Evolutionary conservation across 2,113 vertebrate genomes (phyloP), one percentile per base, ranked within the genome.

Genomic region (Nyctibius bracteatus): DNA sequence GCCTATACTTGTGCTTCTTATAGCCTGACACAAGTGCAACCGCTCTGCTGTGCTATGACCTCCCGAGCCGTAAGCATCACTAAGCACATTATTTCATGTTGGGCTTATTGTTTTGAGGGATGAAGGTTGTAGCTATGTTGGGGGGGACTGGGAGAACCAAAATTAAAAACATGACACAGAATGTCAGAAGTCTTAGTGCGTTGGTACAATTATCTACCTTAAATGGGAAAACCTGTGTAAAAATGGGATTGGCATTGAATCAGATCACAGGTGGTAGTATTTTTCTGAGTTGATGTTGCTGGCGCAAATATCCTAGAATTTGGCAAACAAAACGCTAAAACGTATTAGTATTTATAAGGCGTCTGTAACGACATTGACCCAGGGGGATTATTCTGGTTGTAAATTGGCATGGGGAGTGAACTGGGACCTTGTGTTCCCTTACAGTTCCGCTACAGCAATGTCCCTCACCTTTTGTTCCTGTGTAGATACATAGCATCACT

Each of bases 21-120:
- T 3, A 52, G 8, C 10, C 31, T 72, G 35, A 37, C 22, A 5
- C 33, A 85, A 47, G 39, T n/a, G 17, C 11, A 63, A 31, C 31
- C 0, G 3, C 27, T 24, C 46, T 68, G 27, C 33, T 1, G 2
- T 43, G 23, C 43, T 44, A 4, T 46, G 17, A 37, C 35, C 10
- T 90, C 27, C 44, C 70, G 33, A 93, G 17, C 27, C 72, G 9
- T 28, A 41, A 61, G 12, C 22, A 73, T 49, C 46, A 27, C 6
- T 88, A 37, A 77, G 33, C 24, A 57, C 1, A 31, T 75, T 85
- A 23, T 47, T 19, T 59, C 24, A 35, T 28, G 3, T 65, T 84
- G 39, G 12, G n/a, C 13, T 30, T 59, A 6, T 39, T 74, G 30
- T 47, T 91, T 68, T 35, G 18, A 81, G 49, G 30, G 11, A 2